phyloP scores from a whole-genome alignment of 1,140 invertebrate species.

The Arctopsyche grandis region DNA sequence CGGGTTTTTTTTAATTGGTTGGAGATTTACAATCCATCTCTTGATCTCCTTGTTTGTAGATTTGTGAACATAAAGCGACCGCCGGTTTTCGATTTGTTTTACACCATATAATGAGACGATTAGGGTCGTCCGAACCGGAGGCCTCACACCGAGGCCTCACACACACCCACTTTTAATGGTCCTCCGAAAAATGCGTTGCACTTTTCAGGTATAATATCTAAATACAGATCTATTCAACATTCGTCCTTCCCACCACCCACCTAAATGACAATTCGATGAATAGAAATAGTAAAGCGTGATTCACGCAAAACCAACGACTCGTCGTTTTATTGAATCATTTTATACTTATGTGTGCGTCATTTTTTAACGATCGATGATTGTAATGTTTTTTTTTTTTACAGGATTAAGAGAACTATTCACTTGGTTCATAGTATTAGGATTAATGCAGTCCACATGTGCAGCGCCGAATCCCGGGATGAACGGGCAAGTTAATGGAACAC shows the following conservation, averaged over 20 bases:
- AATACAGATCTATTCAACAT: no score
- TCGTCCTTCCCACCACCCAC: background rate
- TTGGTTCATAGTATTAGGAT: conserved; percentile 43
- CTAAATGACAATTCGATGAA: background rate
- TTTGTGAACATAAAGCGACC: conserved; percentile 39
- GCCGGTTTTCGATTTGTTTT: conserved; percentile 51
- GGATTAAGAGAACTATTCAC: conserved; percentile 49
- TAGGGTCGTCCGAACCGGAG: conserved; percentile 36
- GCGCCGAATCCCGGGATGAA: conserved; percentile 31
- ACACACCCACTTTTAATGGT: conserved; percentile 12
- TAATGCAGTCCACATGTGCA: conserved; percentile 49
- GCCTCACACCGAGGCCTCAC: conserved; percentile 28
- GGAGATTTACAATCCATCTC: no score
- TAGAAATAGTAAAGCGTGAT: background rate
- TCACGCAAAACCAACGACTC: background rate
- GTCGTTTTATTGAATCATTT: background rate
- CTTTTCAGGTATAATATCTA: conserved; percentile 19
- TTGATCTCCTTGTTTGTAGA: conserved; percentile 30
- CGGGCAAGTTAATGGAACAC: background rate
- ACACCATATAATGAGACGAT: conserved; percentile 50
- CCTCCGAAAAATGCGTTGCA: conserved; percentile 10
- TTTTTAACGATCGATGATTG: conserved; percentile 5
- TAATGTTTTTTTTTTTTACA: conserved; percentile 40
- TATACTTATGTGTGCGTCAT: background rate
- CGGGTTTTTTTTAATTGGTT: no score